Base-by-base conservation (phyloP, 1,140 invertebrate genomes). In the Bombus confusus region DNA sequence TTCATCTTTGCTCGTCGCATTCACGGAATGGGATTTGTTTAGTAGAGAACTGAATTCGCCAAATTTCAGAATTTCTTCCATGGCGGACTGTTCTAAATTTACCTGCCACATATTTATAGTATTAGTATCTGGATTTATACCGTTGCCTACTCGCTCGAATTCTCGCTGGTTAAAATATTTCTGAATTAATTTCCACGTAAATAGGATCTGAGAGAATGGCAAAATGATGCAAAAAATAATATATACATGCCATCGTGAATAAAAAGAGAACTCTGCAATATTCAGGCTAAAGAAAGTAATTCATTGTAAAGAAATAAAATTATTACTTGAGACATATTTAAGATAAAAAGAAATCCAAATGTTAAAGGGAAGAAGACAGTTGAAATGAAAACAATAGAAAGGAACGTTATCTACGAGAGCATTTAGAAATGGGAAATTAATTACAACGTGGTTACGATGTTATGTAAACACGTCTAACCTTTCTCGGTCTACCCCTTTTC, bases 1-100 rank as follows among this genome's bases (percentile, higher is more conserved):
- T 57, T 86, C 83, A 13, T 62, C 80, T n/a, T 91, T 92, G 10
- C 52, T 86, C 59, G 91, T 88, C 12, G 88, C 76, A 69, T 90
- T 92, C 47, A 89, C 88, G 0, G 90, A 85, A 69, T 94, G 93
- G 2, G 94, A 92, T 85, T 94, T 94, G 76, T 95, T 92, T 59
- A 94, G 73, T 76, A 95, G 89, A 5, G 94, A 95, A 87, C 94
- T 95, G 80, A 94, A 94, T 80, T 95, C 93, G 9, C 94, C 94
- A 79, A 94, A 94, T 43, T 94, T 94, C 79, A 95, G 79, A 78
- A 94, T 93, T 69, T 94, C 93, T 69, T 94, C 93, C 91, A 95
- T 93, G 0, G 92, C 93, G 10, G 92, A 92, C 37, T 92, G 93
- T 78, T 94, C 93, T 76, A 93, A 76, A 59, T 92, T 91, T 18